Evolutionary conservation across 2,888 invertebrate genomes (phyloP), one percentile per base, ranked within the genome.

Genomic region (Zelleria hepariella): DNA sequence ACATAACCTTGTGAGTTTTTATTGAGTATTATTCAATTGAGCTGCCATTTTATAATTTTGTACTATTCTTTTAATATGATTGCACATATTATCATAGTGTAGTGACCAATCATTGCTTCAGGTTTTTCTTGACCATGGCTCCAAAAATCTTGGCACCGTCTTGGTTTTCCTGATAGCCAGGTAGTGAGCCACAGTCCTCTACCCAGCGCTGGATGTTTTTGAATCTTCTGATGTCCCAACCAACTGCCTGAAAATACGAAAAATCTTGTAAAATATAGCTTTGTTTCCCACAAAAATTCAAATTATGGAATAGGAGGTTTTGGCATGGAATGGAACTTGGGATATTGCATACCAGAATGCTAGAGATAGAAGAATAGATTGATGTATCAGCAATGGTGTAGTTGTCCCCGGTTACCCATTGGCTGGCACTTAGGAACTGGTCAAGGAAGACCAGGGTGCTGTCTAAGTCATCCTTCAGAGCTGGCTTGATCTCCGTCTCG

Each of bases 311-410:
- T n/a, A n/a, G n/a, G n/a, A n/a, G n/a, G n/a, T n/a, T n/a, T n/a
- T n/a, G n/a, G n/a, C n/a, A n/a, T n/a, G n/a, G n/a, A n/a, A n/a
- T n/a, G n/a, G n/a, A n/a, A n/a, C n/a, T n/a, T 15, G 15, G 15
- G 32, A 42, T 15, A 42, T 15, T 15, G 15, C 86, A 82, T 80
- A 92, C 92, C 68, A 89, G 74, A 68, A 91, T 88, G 65, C 84
- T 89, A 5, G 91, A 85, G 23, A 91, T 54, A 5, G 91, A 90
- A 18, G 92, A 89, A 60, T 89, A 88, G 59, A 91, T 85, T 5
- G 90, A 86, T 65, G 91, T 90, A 70, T 94, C 93, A 42, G 93
- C 93, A 62, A 93, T 89, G 15, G 93, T 93, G 42, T 90, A 74
- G 56, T 87, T 77, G 53, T 91, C 85, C 5, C 93, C 93, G 24